These are phyloP conservation scores for Drosophila eohydei DNA, from an alignment of 2,888 invertebrate species.

Conservation along the genomic window DNA sequence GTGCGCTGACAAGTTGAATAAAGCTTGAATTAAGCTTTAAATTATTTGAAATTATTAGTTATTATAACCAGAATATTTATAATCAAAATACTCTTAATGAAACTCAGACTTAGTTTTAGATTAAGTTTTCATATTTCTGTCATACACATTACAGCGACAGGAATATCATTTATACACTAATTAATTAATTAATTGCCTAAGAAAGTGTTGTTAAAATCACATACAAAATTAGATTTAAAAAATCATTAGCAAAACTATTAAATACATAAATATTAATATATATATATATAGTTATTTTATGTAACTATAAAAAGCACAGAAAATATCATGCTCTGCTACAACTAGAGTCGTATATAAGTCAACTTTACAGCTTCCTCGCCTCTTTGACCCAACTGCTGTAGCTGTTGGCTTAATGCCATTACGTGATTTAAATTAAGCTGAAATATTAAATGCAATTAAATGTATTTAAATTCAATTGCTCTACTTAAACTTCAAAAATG, in stretches of 20 bases:
- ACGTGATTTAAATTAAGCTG: not conserved
- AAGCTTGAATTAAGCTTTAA: not conserved
- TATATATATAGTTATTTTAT: not conserved
- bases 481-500: not conserved
- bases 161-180: too few species aligned
- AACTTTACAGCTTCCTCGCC: not conserved
- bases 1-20: not conserved
- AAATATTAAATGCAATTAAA: constrained; percentile 2
- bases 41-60: too few species aligned
- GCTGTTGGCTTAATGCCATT: not conserved
- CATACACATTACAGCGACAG: too few species aligned
- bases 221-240: too few species aligned
- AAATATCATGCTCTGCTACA: not conserved
- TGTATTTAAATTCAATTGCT: not conserved
- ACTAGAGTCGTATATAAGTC: not conserved
- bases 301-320: not conserved
- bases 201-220: too few species aligned
- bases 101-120: too few species aligned
- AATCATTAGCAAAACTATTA: too few species aligned
- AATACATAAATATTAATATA: too few species aligned
- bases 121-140: too few species aligned
- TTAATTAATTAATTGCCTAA: too few species aligned
- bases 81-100: too few species aligned
- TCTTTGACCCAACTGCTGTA: not conserved
- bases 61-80: too few species aligned